phyloP scores from a whole-genome alignment of 2,113 vertebrate genomes.

The Melanerpes aurifrons region DNA sequence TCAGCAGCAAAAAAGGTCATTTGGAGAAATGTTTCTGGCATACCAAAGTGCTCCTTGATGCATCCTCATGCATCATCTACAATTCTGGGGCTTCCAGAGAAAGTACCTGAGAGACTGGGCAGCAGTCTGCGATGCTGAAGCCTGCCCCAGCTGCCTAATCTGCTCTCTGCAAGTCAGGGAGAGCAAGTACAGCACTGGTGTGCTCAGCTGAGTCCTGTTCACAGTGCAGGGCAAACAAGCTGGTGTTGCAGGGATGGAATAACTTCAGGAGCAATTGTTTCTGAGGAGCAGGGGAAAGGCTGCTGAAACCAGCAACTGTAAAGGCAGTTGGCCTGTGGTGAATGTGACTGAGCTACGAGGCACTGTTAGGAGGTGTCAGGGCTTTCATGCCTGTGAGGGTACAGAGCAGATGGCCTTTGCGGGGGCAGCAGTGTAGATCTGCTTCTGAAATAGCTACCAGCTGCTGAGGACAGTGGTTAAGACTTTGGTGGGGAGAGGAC shows the following conservation, averaged over 20 bases:
- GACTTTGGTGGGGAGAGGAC: background rate
- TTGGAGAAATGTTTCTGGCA: background rate
- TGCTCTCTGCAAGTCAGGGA: background rate
- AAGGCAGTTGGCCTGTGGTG: background rate
- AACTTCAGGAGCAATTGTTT: background rate
- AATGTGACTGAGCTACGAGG: background rate
- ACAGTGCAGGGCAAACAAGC: background rate
- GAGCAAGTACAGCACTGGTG: background rate
- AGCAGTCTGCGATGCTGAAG: background rate
- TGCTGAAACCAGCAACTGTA: background rate
- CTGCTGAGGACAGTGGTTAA: background rate
- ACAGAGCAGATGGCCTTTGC: background rate
- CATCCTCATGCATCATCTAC: background rate
- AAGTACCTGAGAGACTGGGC: background rate
- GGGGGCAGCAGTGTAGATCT: background rate
- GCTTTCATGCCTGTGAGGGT: accelerated
- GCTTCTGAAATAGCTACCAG: background rate
- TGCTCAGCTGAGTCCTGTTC: background rate
- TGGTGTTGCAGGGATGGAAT: background rate
- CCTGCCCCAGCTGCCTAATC: background rate
- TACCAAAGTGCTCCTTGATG: background rate
- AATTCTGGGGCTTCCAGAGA: background rate
- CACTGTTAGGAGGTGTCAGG: background rate
- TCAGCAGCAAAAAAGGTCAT: background rate
- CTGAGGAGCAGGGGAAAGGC: background rate